Base-by-base conservation (phyloP, 2,888 invertebrate genomes). In the Lithosia quadra region DNA sequence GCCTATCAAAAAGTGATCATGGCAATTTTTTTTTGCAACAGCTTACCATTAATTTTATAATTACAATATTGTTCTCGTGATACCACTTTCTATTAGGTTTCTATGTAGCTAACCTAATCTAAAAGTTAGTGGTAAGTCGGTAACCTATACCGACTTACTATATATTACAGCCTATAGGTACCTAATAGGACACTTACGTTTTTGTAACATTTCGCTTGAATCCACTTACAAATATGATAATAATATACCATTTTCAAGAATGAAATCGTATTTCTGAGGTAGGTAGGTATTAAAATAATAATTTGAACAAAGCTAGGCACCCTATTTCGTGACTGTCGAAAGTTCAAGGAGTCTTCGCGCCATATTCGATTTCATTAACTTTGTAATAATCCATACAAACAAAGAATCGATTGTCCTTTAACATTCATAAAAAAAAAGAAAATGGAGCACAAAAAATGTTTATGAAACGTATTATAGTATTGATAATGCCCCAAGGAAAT, bases 261-360 rank as follows among this genome's bases (percentile, higher is more conserved):
- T n/a, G 2, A 28, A 28, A 49, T n/a, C 18, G 24, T 61, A 36
- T 18, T 79, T 65, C 53, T 59, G 65, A 59, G 65, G 69, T n/a
- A n/a, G n/a, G n/a, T n/a, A n/a, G n/a, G n/a, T 68, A 79, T 78
- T 81, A 56, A 74, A 76, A 78, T 79, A 83, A 79, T 80, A 84
- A 83, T 82, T 80, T 75, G 76, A 80, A 73, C 84, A 78, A 80
- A 82, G 82, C 75, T 81, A 80, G 80, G 75, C 81, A 79, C 49
- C n/a, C 73, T 71, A 82, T 79, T 86, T 80, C 88, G 86, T 86
- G 88, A 87, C 84, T 87, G 72, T 80, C 72, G 73, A 91, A 91
- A 90, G 90, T 90, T 90, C 90, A 91, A 91, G 91, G 91, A 84
- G 80, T 71, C 78, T 81, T 75, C 77, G 84, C 73, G 81, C 77